Conservation (phyloP, 2,113 vertebrate species). For the Antechinus flavipes region DNA sequence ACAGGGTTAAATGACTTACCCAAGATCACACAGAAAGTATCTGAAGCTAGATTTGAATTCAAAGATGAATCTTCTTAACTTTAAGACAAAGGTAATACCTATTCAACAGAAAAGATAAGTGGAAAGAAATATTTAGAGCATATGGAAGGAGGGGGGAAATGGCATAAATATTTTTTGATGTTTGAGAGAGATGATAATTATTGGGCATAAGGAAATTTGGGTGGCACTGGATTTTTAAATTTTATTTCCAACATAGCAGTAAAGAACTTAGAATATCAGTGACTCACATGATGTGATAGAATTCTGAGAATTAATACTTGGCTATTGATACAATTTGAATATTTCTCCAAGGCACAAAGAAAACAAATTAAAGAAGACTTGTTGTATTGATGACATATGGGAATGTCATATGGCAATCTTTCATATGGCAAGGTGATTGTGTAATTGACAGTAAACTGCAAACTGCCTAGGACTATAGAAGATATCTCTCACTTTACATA, state of each 20-base stretch:
- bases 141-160: not conserved
- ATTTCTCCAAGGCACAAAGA: slow-evolving; percentile 17
- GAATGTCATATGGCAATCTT: slow-evolving; percentile 30
- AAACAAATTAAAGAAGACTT: not conserved
- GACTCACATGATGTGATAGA: slow-evolving; percentile 19
- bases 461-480: not conserved
- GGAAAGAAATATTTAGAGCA: not conserved
- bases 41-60: too few relatives aligned
- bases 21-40: too few relatives aligned
- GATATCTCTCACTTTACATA: slow-evolving; percentile 38
- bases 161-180: not conserved
- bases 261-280: slow-evolving; percentile 33
- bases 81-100: too few relatives aligned
- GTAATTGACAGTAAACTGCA: slow-evolving; percentile 43
- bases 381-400: slow-evolving; percentile 3
- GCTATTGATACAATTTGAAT: slow-evolving; percentile 40
- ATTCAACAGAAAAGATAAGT: not conserved
- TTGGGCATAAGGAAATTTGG: not conserved
- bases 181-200: not conserved
- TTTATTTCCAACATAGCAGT: slow-evolving; percentile 12
- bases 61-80: too few relatives aligned
- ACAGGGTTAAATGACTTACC: too few relatives aligned
- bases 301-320: slow-evolving; percentile 16
- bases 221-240: slow-evolving; percentile 4
- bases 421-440: slow-evolving; percentile 7